Evolutionary conservation across 2,113 vertebrate species (phyloP).

Genomic region (Notarius lentiginosus): DNA sequence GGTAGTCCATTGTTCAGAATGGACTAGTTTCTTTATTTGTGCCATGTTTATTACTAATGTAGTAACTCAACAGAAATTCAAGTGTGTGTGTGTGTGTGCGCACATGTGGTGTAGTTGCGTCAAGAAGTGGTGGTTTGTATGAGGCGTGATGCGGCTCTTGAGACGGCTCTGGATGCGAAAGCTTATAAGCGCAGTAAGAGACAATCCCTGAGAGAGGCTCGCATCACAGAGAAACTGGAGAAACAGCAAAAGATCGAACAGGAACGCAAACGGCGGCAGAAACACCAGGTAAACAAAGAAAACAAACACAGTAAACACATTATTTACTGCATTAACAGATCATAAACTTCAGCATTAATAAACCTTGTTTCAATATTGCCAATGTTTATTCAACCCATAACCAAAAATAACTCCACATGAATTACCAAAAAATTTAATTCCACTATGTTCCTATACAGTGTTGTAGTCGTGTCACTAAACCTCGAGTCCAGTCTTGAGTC

Average conservation of each 20-base stretch:
- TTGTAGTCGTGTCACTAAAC: no score
- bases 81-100: background rate
- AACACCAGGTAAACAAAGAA: constrained; percentile 84
- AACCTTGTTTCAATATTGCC: no score
- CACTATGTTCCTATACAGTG: no score
- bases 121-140: constrained; percentile 99
- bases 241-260: constrained; percentile 99
- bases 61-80: background rate
- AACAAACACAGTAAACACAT: background rate
- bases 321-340: background rate
- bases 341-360: background rate
- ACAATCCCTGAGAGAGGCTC: constrained; percentile 90
- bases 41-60: background rate
- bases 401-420: no score
- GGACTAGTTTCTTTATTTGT: background rate
- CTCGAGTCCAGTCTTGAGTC: no score
- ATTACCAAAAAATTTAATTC: no score
- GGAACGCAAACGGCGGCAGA: constrained; percentile 92
- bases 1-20: background rate
- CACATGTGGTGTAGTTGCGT: constrained; percentile 74
- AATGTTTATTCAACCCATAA: background rate
- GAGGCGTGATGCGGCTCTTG: constrained; percentile 91
- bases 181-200: constrained; percentile 98
- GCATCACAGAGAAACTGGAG: constrained; percentile 97
- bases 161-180: constrained; percentile 93